phyloP scores from a whole-genome alignment of 2,797 vertebrate genomes.

The Tiaroga cobitis region DNA sequence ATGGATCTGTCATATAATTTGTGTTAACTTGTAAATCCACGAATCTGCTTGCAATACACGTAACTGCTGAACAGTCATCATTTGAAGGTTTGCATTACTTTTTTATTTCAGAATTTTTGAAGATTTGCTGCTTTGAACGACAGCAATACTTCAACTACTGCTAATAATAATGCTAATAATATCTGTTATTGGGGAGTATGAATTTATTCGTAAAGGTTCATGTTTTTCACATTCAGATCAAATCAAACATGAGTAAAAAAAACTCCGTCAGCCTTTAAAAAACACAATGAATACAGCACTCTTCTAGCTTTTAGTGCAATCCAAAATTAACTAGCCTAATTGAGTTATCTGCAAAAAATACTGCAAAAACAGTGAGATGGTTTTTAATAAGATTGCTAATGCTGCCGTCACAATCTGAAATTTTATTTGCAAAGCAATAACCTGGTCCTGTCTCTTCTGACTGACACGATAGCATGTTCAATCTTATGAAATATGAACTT shows the following conservation, averaged over 20 bases:
- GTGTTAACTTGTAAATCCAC: background rate
- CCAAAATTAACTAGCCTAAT: background rate
- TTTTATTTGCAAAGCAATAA: conserved; percentile 57
- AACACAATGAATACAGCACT: background rate
- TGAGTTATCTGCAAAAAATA: too few species aligned
- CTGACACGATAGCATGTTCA: background rate
- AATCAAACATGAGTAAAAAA: background rate
- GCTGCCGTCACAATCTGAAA: background rate
- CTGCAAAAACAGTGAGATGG: background rate
- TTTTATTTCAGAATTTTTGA: background rate
- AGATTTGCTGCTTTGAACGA: background rate
- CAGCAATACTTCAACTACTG: background rate
- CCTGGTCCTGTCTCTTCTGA: conserved; percentile 64
- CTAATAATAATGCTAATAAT: background rate
- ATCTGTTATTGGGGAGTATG: background rate
- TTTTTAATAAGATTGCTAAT: background rate
- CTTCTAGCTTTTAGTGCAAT: background rate
- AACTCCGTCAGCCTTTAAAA: background rate
- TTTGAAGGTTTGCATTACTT: background rate
- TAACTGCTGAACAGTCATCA: background rate
- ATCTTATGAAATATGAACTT: conserved; percentile 64
- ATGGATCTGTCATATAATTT: background rate
- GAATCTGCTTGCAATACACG: background rate
- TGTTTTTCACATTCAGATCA: background rate
- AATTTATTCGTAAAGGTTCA: background rate